phyloP scores from a whole-genome alignment of 2,113 vertebrate species.

The Pterocles orientalis region DNA sequence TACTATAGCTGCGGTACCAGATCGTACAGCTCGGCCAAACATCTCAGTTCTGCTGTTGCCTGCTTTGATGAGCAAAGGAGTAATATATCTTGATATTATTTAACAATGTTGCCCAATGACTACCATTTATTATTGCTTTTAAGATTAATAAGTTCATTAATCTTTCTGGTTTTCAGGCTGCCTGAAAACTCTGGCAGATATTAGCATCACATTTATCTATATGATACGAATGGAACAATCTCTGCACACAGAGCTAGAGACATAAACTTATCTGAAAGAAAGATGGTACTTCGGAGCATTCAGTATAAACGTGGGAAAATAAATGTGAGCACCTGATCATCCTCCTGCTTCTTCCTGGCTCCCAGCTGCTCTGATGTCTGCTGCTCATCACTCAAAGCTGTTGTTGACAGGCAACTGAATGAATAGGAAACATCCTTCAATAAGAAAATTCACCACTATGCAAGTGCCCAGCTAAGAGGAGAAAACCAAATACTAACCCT shows the following conservation, averaged over 20 bases:
- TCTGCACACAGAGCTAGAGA: neutral
- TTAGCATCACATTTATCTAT: neutral
- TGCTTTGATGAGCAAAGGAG: neutral
- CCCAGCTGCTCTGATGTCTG: neutral
- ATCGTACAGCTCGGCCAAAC: neutral
- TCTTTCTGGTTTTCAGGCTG: neutral
- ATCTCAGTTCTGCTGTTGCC: neutral
- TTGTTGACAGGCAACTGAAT: neutral
- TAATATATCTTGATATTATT: neutral
- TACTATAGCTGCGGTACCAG: neutral
- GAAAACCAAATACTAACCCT: neutral
- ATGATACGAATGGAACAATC: neutral
- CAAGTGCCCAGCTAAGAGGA: neutral
- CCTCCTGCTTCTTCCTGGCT: neutral
- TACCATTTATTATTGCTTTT: neutral
- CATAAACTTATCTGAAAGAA: neutral
- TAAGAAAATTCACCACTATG: neutral
- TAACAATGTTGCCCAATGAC: neutral
- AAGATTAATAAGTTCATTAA: neutral
- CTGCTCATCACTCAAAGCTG: neutral
- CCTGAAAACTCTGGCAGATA: neutral
- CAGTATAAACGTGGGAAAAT: neutral
- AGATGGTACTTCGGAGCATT: neutral
- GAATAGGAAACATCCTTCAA: neutral
- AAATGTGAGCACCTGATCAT: neutral